Evolutionary conservation across 2,797 vertebrate genomes (phyloP), one percentile per base, ranked within the genome.

Genomic region (Micropoecilia bifurca): DNA sequence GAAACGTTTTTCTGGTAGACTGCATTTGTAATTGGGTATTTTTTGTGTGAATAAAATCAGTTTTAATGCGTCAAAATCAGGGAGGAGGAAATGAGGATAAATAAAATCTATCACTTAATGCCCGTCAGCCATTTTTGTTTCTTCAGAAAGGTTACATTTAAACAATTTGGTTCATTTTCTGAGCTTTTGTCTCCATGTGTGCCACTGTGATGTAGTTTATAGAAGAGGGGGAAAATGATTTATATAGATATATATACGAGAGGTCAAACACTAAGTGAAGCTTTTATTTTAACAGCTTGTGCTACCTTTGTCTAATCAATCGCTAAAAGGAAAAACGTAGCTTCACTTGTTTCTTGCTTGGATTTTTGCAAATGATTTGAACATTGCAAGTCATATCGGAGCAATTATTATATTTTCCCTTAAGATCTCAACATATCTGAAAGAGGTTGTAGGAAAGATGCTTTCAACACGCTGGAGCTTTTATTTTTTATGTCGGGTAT

Each of bases 181-280:
- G 30, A 41, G 25, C 22, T 25, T 74, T 55, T 50, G 25, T 16
- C 4, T 74, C 20, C 33, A 55, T 48, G 48, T n/a, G 72, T 74
- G 36, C 22, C 73, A 74, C 33, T 74, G 72, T 73, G 50, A 74
- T 41, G 73, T 74, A 53, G 36, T 36, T n/a, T 45, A 45, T 43
- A n/a, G 39, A 45, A 69, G 57, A 30, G 53, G 20, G 7, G 10
- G 33, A 0, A n/a, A 57, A 57, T 12, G 18, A 53, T 41, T 43
- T 25, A 36, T 36, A 53, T 53, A 53, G 1, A 50, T 47, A 53
- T 36, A 48, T 73, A 73, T 48, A 25, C 6, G 7, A 36, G 22
- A 43, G 45, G 48, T 36, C 50, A 55, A 74, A 74, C 39, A 25
- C 48, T 16, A 1, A 41, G 22, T 43, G 39, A 61, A 20, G 36